These are phyloP conservation scores for Trichopoda pennipes DNA, from an alignment of 2,888 invertebrate species.

Conservation along the genomic window DNA sequence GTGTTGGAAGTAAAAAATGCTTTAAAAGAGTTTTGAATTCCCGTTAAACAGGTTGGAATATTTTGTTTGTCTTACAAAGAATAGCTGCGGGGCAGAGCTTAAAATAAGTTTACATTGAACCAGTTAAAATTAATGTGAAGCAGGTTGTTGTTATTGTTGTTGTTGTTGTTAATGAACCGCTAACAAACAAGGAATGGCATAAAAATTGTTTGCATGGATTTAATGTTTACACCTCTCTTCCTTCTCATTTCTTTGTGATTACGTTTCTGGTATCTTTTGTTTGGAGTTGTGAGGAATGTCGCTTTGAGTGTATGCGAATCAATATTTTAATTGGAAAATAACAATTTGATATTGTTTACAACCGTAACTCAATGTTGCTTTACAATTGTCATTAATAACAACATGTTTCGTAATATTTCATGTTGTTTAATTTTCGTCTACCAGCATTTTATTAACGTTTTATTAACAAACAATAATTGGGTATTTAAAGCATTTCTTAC, in stretches of 20 bases:
- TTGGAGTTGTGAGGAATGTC: slow-evolving; percentile 27
- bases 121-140: slow-evolving; percentile 39
- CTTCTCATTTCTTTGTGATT: slow-evolving; percentile 8
- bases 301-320: slow-evolving; percentile 9
- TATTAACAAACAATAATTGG: neutral
- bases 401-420: slow-evolving; percentile 54
- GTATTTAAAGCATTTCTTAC: neutral
- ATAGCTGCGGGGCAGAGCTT: slow-evolving; percentile 15
- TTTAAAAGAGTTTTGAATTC: slow-evolving; percentile 21
- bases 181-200: slow-evolving; percentile 10
- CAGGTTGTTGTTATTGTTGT: slow-evolving; percentile 36
- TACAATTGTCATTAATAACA: slow-evolving; percentile 56
- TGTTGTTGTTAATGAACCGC: slow-evolving; percentile 29
- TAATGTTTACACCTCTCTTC: slow-evolving; percentile 1
- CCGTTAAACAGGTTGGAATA: slow-evolving; percentile 51
- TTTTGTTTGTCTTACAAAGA: slow-evolving; percentile 16
- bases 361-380: slow-evolving; percentile 24
- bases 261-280: neutral
- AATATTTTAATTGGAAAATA: slow-evolving; percentile 20
- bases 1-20: neutral
- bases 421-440: slow-evolving; percentile 13
- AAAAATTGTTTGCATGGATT: neutral
- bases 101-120: slow-evolving; percentile 38
- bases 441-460: slow-evolving; percentile 17
- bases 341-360: slow-evolving; percentile 17